Base-by-base conservation (phyloP, 2,797 vertebrate species). In the Choloepus didactylus region DNA sequence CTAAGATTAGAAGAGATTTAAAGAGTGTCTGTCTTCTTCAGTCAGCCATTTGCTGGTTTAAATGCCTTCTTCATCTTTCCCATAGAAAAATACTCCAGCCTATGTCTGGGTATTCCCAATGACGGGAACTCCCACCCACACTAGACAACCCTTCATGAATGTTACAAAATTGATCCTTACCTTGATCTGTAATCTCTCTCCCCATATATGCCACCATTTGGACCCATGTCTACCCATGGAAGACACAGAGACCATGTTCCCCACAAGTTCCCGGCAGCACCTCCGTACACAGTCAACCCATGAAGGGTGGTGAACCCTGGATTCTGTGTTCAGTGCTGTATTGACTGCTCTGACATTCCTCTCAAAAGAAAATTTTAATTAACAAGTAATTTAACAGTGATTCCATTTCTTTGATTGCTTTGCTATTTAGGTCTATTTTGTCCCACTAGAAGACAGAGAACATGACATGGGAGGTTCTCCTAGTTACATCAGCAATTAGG, bases 301-400 rank as follows among this genome's bases (percentile, higher is more conserved):
- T 8, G 16, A 31, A 8, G 31, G 2, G 23, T 18, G 3, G 14
- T 29, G 21, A 86, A n/a, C 15, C 10, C 38, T 35, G 35, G 44
- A 18, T 38, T 73, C 51, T 69, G 60, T 1, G 70, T 44, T 91
- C 69, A 27, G 1, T 5, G 6, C 56, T 69, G 31, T 9, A 11
- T 21, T 51, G 44, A 27, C 60, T 41, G 31, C 59, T 23, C 64
- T 51, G 72, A 64, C 18, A 46, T 44, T 56, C 66, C 70, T 72
- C 60, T 84, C 64, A 69, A 67, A 83, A 77, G 44, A 60, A 46
- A 29, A 56, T 54, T 93, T 44, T 73, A 59, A 46, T 79, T 94
- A 85, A 5, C 21, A 70, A 18, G n/a, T 44, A 31, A 8, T 46
- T 84, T 59, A 51, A 41, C 25, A 29, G 16, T 18, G 29, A 21